A percentile compares a stretch with the other conserved stretches of the same genome.
phyloP scores from a whole-genome alignment of 2,797 vertebrate genomes.

The Gambusia yucatana region DNA sequence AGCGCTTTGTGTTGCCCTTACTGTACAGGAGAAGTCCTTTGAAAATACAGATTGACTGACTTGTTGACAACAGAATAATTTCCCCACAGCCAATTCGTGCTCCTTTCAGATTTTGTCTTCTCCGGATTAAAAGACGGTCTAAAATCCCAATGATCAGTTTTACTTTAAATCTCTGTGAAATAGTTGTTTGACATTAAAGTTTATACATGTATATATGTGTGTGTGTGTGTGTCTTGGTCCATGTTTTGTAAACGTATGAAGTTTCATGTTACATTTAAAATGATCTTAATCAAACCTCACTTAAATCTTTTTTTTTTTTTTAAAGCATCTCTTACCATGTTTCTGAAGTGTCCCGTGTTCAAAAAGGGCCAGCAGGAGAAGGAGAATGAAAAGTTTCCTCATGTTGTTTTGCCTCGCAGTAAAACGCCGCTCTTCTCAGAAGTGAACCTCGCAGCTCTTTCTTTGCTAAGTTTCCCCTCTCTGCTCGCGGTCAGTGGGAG shows the following conservation, averaged over 20 bases:
- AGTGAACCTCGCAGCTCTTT: not conserved
- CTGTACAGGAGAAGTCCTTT: not conserved
- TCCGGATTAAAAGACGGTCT: not conserved
- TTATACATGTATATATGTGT: too few relatives aligned
- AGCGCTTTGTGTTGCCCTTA: not conserved
- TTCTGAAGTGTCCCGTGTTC: constrained; percentile 22
- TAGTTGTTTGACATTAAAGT: not conserved
- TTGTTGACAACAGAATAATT: not conserved
- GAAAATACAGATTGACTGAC: not conserved
- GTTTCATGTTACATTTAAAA: not conserved
- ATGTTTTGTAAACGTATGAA: too few relatives aligned
- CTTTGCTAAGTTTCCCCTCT: not conserved
- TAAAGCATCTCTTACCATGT: constrained; percentile 37
- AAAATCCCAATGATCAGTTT: not conserved
- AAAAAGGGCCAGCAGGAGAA: constrained; percentile 18
- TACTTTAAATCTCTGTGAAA: not conserved
- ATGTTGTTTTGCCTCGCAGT: not conserved
- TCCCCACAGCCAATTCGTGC: not conserved
- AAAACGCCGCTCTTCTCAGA: not conserved
- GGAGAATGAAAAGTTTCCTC: constrained; percentile 26
- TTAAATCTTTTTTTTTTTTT: not conserved
- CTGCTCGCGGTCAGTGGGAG: not conserved
- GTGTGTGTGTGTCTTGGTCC: too few relatives aligned
- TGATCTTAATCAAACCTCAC: not conserved
- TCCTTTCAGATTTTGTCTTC: not conserved